These are phyloP conservation scores for Littorina saxatilis DNA, from an alignment of 1,140 invertebrate species.

Conservation along the genomic window DNA sequence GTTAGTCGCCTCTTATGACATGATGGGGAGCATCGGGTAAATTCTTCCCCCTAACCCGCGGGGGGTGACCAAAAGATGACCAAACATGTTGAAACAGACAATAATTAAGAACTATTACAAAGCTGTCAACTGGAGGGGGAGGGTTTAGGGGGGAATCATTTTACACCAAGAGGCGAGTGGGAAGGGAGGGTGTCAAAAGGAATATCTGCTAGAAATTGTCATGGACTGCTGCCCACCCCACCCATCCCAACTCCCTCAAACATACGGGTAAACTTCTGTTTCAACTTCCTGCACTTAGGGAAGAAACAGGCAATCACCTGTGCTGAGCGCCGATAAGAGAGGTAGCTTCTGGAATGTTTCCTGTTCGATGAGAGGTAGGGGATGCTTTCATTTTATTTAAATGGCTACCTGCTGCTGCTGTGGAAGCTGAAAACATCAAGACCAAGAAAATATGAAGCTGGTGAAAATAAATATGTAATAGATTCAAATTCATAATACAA, in stretches of 20 bases:
- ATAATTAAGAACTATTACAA: too few species aligned
- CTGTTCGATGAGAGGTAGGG: constrained; percentile 12
- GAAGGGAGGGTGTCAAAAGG: background rate
- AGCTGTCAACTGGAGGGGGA: too few species aligned
- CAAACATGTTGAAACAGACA: too few species aligned
- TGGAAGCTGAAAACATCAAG: constrained; percentile 7
- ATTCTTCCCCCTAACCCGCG: too few species aligned
- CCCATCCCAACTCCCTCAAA: background rate
- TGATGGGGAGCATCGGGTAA: too few species aligned
- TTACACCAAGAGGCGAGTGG: background rate
- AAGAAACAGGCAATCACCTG: constrained; percentile 13
- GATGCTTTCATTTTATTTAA: constrained; percentile 18
- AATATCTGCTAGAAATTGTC: background rate
- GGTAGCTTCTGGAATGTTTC: background rate
- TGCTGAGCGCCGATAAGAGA: background rate
- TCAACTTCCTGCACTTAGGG: background rate
- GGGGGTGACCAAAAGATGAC: too few species aligned
- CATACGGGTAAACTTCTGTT: background rate
- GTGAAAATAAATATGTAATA: too few species aligned
- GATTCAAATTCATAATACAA: too few species aligned
- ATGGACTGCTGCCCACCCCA: background rate
- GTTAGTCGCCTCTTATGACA: too few species aligned
- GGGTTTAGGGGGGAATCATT: too few species aligned
- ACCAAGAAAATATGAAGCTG: too few species aligned
- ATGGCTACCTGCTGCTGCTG: constrained; percentile 8